A percentile compares a stretch with the other conserved stretches of the same genome.
Conservation (phyloP, 2,797 vertebrate genomes). For the Lacerta bilineata region DNA sequence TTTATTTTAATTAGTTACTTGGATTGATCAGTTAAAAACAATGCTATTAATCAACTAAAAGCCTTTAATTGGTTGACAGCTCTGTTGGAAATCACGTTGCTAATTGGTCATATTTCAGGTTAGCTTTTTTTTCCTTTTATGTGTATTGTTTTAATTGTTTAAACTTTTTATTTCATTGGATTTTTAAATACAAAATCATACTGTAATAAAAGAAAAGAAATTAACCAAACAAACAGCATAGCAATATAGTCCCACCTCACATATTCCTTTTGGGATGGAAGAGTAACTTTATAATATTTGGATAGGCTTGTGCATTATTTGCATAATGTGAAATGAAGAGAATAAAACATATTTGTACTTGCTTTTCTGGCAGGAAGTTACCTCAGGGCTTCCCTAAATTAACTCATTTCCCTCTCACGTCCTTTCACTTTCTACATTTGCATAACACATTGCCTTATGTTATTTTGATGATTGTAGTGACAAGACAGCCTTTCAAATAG, state of each 20-base stretch:
- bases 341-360: neutral
- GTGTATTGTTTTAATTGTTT: neutral
- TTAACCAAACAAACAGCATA: neutral
- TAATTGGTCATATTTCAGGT: slow-evolving; percentile 30
- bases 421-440: slow-evolving; percentile 45
- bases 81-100: slow-evolving; percentile 24
- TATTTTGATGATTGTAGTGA: neutral
- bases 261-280: neutral
- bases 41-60: slow-evolving; percentile 44
- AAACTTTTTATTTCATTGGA: neutral
- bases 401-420: slow-evolving; percentile 66
- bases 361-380: slow-evolving; percentile 45
- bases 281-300: neutral
- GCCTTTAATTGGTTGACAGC: slow-evolving; percentile 25
- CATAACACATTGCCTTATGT: slow-evolving; percentile 67
- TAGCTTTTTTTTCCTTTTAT: neutral
- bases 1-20: slow-evolving; percentile 43
- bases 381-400: slow-evolving; percentile 50
- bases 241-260: slow-evolving; percentile 1
- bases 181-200: neutral
- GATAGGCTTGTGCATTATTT: neutral
- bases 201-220: neutral
- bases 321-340: neutral
- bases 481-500: slow-evolving; percentile 13
- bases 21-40: slow-evolving; percentile 45